Conservation (phyloP, 2,797 vertebrate species). For the Falco rusticolus region DNA sequence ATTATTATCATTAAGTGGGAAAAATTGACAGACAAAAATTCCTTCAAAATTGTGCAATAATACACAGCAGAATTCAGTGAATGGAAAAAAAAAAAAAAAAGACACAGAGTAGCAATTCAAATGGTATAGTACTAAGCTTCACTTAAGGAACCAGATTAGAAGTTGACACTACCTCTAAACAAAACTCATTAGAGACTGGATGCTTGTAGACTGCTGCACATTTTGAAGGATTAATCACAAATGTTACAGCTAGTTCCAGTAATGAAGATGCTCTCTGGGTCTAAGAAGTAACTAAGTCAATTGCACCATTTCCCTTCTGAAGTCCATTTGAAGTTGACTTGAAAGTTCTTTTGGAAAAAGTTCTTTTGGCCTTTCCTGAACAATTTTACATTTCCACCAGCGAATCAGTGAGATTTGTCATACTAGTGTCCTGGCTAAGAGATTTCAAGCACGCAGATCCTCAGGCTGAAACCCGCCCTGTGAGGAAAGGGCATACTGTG, state of each 20-base stretch:
- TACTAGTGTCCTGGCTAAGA: background rate
- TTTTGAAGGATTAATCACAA: background rate
- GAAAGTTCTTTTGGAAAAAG: background rate
- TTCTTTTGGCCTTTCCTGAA: background rate
- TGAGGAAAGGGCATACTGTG: background rate
- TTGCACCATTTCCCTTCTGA: background rate
- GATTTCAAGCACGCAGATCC: background rate
- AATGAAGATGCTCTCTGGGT: background rate
- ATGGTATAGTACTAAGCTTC: conserved; percentile 49
- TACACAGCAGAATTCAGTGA: conserved; percentile 67
- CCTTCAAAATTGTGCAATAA: conserved; percentile 76
- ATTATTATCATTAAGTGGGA: conserved; percentile 66
- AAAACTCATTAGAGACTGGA: background rate
- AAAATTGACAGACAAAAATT: conserved; percentile 69
- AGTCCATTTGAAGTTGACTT: conserved; percentile 51
- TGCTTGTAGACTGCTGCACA: background rate
- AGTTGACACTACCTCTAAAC: conserved; percentile 23
- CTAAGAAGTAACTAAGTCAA: background rate
- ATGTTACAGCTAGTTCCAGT: background rate
- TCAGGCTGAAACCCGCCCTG: background rate
- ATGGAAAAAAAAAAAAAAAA: background rate
- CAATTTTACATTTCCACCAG: background rate
- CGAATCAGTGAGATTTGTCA: background rate
- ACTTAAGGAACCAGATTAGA: conserved; percentile 53
- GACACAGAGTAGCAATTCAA: conserved; percentile 36